Conservation (phyloP, 2,888 invertebrate species). For the Drosophila maculinotata region DNA sequence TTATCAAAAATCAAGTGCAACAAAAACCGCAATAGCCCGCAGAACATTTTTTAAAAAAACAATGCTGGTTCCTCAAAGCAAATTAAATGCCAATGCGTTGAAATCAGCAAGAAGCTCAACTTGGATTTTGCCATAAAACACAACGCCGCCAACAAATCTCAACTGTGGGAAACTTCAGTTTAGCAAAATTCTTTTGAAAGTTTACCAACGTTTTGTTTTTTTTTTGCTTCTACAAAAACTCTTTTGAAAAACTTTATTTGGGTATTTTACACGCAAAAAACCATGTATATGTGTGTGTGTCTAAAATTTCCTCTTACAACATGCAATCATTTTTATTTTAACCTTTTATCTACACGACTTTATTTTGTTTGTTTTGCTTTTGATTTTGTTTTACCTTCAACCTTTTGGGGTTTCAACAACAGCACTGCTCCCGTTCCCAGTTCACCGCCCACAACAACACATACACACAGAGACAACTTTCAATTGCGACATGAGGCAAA, state of each 20-base stretch:
- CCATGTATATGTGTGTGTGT: conserved; percentile 14
- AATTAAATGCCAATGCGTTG: conserved; percentile 39
- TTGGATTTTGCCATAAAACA: background rate
- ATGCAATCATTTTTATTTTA: conserved; percentile 55
- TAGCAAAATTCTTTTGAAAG: conserved; percentile 46
- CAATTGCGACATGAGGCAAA: conserved; percentile 74
- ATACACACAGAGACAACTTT: conserved; percentile 61
- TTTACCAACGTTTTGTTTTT: conserved; percentile 12
- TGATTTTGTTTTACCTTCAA: conserved; percentile 74
- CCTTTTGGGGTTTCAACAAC: conserved; percentile 68
- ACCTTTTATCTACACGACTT: conserved; percentile 71
- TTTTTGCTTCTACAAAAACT: conserved; percentile 31
- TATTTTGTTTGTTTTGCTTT: conserved; percentile 66
- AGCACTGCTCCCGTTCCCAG: conserved; percentile 27
- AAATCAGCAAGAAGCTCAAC: conserved; percentile 15
- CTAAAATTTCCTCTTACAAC: conserved; percentile 43
- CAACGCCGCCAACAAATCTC: background rate
- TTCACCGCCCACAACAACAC: conserved; percentile 36
- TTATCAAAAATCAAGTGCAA: conserved; percentile 4
- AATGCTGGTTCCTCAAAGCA: conserved; percentile 41
- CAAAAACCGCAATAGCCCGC: conserved; percentile 42
- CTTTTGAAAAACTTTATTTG: conserved; percentile 47
- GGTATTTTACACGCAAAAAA: conserved; percentile 19
- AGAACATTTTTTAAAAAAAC: conserved; percentile 11
- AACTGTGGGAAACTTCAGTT: conserved; percentile 16